A percentile compares a stretch with the other conserved stretches of the same genome.
Evolutionary conservation across 1,140 invertebrate genomes (phyloP).

Genomic region (Drosophila persimilis): DNA sequence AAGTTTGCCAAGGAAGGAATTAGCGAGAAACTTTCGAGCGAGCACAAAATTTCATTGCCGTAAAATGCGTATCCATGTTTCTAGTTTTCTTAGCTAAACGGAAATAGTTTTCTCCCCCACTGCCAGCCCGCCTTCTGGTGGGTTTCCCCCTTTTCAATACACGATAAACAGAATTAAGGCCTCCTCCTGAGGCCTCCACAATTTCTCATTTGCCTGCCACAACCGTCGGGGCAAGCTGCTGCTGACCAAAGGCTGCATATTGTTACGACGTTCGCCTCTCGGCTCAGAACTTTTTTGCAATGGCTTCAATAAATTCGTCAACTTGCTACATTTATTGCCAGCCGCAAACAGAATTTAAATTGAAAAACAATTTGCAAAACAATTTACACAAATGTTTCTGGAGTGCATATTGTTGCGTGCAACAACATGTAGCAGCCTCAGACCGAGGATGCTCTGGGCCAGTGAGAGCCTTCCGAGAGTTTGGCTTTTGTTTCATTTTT

Average conservation of each 20-base stretch:
- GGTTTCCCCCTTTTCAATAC: no score
- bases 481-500: constrained; percentile 36
- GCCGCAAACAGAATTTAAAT: constrained; percentile 17
- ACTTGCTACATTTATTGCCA: constrained; percentile 56
- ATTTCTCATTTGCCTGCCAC: not conserved
- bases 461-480: constrained; percentile 9
- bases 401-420: constrained; percentile 7
- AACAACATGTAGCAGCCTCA: no score
- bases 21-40: constrained; percentile 62
- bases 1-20: constrained; percentile 62
- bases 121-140: no score
- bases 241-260: constrained; percentile 35
- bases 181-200: no score
- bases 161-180: no score
- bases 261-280: constrained; percentile 56
- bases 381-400: constrained; percentile 52
- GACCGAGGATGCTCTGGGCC: constrained; percentile 38
- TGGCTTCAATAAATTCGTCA: constrained; percentile 65
- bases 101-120: constrained; percentile 5
- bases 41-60: constrained; percentile 37
- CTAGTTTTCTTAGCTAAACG: constrained; percentile 25
- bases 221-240: constrained; percentile 46
- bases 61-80: constrained; percentile 21
- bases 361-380: constrained; percentile 44
- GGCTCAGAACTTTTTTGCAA: constrained; percentile 22